Percentiles rank a stretch among this genome's conserved stretches.
Evolutionary conservation across 1,140 invertebrate genomes (phyloP).

Genomic region (Xylocopa sonorina): DNA sequence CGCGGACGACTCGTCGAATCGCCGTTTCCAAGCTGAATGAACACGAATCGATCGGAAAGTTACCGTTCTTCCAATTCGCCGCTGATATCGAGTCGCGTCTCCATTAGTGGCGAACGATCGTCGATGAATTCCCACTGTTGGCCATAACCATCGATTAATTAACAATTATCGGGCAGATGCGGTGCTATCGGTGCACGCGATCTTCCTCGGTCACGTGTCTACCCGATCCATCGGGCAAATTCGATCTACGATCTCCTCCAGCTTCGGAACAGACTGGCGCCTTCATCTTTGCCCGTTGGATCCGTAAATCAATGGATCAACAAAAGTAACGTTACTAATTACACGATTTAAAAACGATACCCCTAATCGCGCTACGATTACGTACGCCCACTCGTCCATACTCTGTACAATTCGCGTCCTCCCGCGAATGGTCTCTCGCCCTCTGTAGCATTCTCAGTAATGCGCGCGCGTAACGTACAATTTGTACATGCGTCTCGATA

Average conservation of each 20-base stretch:
- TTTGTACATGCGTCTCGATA: slow-evolving; percentile 24
- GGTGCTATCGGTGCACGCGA: neutral
- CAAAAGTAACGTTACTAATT: slow-evolving; percentile 57
- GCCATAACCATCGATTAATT: slow-evolving; percentile 1
- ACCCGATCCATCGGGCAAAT: slow-evolving; percentile 6
- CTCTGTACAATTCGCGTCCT: slow-evolving; percentile 21
- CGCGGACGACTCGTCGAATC: no score
- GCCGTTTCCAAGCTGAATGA: no score
- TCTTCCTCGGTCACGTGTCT: neutral
- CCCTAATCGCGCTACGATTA: slow-evolving; percentile 59
- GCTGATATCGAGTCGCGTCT: no score
- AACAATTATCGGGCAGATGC: neutral
- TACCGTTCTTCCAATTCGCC: no score
- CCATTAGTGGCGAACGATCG: neutral
- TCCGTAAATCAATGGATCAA: slow-evolving; percentile 44
- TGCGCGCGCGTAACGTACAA: neutral
- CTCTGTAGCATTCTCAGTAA: neutral
- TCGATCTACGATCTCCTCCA: slow-evolving; percentile 21
- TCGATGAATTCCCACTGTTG: neutral
- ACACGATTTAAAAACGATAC: slow-evolving; percentile 53
- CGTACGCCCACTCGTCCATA: slow-evolving; percentile 54
- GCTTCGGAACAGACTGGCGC: neutral
- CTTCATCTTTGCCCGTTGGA: slow-evolving; percentile 5
- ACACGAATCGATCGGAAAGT: no score
- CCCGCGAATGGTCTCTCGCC: neutral